Evolutionary conservation across 53 echinoderm and acorn worm genomes (phyloP).

Genomic region (Echinarachnius parma): DNA sequence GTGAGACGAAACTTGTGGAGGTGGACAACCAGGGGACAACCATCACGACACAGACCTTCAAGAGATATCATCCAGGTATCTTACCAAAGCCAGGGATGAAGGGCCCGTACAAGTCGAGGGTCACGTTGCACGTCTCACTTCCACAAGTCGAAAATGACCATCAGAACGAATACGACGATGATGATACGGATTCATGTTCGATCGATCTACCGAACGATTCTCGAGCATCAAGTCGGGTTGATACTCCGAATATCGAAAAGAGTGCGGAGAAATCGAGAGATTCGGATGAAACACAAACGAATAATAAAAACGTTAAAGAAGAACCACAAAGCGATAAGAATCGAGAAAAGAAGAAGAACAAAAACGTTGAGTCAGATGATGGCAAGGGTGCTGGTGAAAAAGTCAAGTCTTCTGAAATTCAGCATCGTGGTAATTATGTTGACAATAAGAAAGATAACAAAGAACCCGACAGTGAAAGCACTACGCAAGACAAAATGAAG

Average conservation of each 20-base stretch:
- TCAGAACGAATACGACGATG: neutral
- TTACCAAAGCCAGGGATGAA: slow-evolving; percentile 32
- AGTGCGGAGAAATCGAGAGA: neutral
- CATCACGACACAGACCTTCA: neutral
- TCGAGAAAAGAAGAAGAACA: too few relatives aligned
- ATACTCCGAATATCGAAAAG: neutral
- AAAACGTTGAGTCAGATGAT: too few relatives aligned
- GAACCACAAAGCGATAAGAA: too few relatives aligned
- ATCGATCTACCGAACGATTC: slow-evolving; percentile 36
- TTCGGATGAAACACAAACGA: too few relatives aligned
- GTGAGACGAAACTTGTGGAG: neutral
- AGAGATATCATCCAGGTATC: slow-evolving; percentile 36
- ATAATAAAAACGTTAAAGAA: too few relatives aligned
- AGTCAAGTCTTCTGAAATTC: too few relatives aligned
- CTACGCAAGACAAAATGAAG: too few relatives aligned
- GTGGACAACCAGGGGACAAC: slow-evolving; percentile 1
- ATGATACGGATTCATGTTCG: slow-evolving; percentile 21
- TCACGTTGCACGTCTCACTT: slow-evolving; percentile 55
- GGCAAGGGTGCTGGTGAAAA: too few relatives aligned
- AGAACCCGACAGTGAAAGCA: too few relatives aligned
- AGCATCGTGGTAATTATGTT: too few relatives aligned
- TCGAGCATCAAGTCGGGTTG: neutral
- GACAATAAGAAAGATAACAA: too few relatives aligned
- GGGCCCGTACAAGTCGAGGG: slow-evolving; percentile 25
- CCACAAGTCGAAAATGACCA: slow-evolving; percentile 51